Evolutionary conservation across 2,888 invertebrate genomes (phyloP), one percentile per base, ranked within the genome.

Genomic region (Bombylius discolor): DNA sequence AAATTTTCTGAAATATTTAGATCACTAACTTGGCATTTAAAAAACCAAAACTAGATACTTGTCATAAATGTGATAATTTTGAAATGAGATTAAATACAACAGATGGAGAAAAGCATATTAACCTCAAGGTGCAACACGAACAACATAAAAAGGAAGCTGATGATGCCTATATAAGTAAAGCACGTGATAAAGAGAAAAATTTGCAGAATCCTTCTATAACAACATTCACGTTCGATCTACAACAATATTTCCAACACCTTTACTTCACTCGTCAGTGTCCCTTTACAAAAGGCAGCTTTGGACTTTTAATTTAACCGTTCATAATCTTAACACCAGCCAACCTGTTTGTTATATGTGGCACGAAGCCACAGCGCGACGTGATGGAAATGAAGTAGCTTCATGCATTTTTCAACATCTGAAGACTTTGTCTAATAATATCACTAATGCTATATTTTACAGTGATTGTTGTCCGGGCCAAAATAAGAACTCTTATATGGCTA

Each of bases 301-400:
- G 57, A 62, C 60, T 39, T 62, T 56, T 55, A 61, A 61, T 56
- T 51, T 62, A 31, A 60, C 58, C 31, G 49, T 61, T 9, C 60
- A 62, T 47, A 58, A 61, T 55, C 60, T 59, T 49, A 52, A 45
- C 44, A 57, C 51, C 47, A 55, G 57, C 42, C 48, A 39, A 31
- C 53, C 59, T 53, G 51, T 59, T 50, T 60, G 60, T 46, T 59
- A 52, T 55, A 61, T 63, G 58, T 61, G 62, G 61, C 55, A 61
- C 56, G 62, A 61, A 60, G 54, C 46, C n/a, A 48, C 60, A 31
- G 58, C 59, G 55, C 56, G 52, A 34, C 57, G 59, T 55, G 61
- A 59, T 51, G 61, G 42, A 4, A 42, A 56, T 52, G 61, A 62
- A 52, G 57, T 59, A 47, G 54, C 59, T 31, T 60, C 57, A 46